phyloP scores from a whole-genome alignment of 2,888 invertebrate species.

The Hoplodrina ambigua region DNA sequence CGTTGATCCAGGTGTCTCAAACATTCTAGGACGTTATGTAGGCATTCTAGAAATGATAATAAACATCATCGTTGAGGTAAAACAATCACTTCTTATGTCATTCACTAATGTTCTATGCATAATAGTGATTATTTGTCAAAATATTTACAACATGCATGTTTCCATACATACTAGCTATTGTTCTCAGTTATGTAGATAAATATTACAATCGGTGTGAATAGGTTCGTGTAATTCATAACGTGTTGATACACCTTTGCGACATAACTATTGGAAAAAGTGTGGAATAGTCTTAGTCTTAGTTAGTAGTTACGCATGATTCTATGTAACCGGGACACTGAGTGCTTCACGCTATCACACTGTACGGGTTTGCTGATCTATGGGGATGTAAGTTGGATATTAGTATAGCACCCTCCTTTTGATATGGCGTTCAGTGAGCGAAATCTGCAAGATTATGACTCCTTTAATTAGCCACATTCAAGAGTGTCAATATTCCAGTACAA shows the following conservation, averaged over 20 bases:
- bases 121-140: constrained; percentile 47
- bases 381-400: background rate
- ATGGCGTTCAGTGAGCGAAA: constrained; percentile 8
- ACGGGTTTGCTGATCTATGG: background rate
- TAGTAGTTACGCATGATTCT: no score
- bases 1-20: constrained; percentile 15
- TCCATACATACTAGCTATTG: constrained; percentile 55
- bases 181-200: constrained; percentile 51
- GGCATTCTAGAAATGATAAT: constrained; percentile 1
- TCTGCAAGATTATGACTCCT: constrained; percentile 10
- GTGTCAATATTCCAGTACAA: no score
- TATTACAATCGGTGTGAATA: constrained; percentile 56
- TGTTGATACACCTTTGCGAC: constrained; percentile 37
- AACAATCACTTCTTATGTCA: constrained; percentile 34
- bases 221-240: constrained; percentile 6
- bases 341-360: constrained; percentile 1
- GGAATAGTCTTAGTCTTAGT: background rate
- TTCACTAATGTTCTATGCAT: constrained; percentile 41
- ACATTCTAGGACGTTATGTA: background rate
- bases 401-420: background rate
- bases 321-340: background rate
- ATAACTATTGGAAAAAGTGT: constrained; percentile 46
- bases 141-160: constrained; percentile 59
- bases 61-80: constrained; percentile 16
- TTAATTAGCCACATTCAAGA: no score